A percentile compares a stretch with the other conserved stretches of the same genome.
These are phyloP conservation scores for Orthonevra nobilis DNA, from an alignment of 2,888 invertebrate genomes.

Conservation along the genomic window DNA sequence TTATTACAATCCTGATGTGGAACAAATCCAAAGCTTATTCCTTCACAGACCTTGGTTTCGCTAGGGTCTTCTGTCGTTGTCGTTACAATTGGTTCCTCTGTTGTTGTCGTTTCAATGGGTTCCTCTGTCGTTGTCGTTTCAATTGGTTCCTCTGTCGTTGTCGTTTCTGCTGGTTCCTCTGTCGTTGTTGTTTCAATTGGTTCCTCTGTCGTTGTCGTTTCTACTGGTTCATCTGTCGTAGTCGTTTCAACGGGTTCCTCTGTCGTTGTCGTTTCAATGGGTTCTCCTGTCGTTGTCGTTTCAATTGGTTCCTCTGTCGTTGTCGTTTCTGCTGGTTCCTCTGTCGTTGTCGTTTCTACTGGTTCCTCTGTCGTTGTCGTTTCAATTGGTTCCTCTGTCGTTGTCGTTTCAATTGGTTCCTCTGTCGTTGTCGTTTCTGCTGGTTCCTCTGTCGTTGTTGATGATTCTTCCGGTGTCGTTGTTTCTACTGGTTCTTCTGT, in stretches of 20 bases:
- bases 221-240: no score
- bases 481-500: slow-evolving; percentile 12
- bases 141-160: neutral
- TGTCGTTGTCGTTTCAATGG: neutral
- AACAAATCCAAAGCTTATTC: slow-evolving; percentile 48
- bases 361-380: neutral
- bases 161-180: neutral
- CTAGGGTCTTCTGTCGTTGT: neutral
- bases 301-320: slow-evolving; percentile 14
- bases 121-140: neutral
- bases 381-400: slow-evolving; percentile 1
- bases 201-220: neutral
- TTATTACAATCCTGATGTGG: slow-evolving; percentile 71
- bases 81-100: neutral
- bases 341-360: slow-evolving; percentile 45
- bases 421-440: neutral
- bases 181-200: slow-evolving; percentile 42
- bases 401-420: neutral
- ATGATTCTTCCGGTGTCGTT: slow-evolving; percentile 37
- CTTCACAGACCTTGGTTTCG: slow-evolving; percentile 31
- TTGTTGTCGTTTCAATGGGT: neutral
- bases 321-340: slow-evolving; percentile 11
- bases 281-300: neutral
- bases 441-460: slow-evolving; percentile 27
- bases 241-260: slow-evolving; percentile 12